Evolutionary conservation across 2,888 invertebrate genomes (phyloP), one percentile per base, ranked within the genome.

Genomic region (Lissocephala sabroskyi): DNA sequence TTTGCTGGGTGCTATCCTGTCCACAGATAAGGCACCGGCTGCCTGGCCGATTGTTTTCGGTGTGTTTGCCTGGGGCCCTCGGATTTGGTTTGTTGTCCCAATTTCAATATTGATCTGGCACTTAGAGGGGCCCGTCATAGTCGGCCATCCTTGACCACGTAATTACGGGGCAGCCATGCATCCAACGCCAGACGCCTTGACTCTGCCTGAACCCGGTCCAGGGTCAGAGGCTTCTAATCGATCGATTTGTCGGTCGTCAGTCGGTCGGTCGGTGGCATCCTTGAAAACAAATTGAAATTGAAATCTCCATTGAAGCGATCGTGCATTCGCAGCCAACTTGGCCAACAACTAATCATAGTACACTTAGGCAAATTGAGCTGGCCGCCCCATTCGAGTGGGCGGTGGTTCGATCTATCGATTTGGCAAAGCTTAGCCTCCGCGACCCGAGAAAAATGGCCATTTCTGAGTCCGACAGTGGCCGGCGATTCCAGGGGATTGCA

Each of bases 331-430:
- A 7, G 7, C 3, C 23, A 5, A 23, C 23, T 23, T 56, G 56
- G 73, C 62, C 60, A 62, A 58, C 49, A 61, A 49, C 30, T 57
- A 70, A 67, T 68, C 62, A 54, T 52, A 18, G 47, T 42, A 60
- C 52, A 65, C 57, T 65, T 56, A 26, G 59, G 49, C 49, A 62
- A 70, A 52, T 67, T 57, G 62, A 44, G 43, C 52, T 42, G 47
- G 42, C 58, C n/a, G n/a, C n/a, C n/a, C n/a, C n/a, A n/a, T n/a
- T n/a, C n/a, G n/a, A 56, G 46, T 45, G 44, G 39, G 44, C 37
- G 19, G 19, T 23, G 29, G 48, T 49, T 68, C 65, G 68, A 56
- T 18, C n/a, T 19, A n/a, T n/a, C n/a, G n/a, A n/a, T n/a, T n/a
- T n/a, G n/a, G n/a, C n/a, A n/a, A n/a, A n/a, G n/a, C n/a, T n/a